Base-by-base conservation (phyloP, 2,888 invertebrate species). In the Plebejus melissa region DNA sequence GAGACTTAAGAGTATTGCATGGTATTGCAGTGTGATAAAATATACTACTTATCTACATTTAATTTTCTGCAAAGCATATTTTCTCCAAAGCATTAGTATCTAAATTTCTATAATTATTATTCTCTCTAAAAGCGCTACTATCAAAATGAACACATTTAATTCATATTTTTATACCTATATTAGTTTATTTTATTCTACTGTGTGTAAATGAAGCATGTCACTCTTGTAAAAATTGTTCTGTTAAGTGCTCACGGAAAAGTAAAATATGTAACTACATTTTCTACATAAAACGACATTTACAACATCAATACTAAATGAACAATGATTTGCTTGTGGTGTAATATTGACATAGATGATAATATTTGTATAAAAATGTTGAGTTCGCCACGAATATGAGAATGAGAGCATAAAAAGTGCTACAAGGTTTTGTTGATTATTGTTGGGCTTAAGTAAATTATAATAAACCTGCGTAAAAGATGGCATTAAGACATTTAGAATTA, bases 281-380 rank as follows among this genome's bases (percentile, higher is more conserved):
- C 13, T n/a, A 69, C 32, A 69, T 32, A 75, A 50, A 69, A 60
- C 38, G 32, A 75, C 32, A 74, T 28, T 74, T 50, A 75, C 16
- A 75, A 75, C 54, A 72, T 72, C 4, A n/a, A 75, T 50, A 69
- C 32, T 54, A 75, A 75, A 75, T 69, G 69, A 76, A 76, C 75
- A 77, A 77, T 74, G 76, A 77, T 78, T 74, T 54, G 13, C 28
- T 46, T 28, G 41, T 74, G 28, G 32, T 16, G 28, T 58, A 65
- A n/a, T 54, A 75, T 38, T 28, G 60, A 78, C n/a, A 69, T 2
- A 9, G 16, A 28, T 60, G 16, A 36, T 6, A 36, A 1, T 69
- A 4, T 36, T 16, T 16, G 13, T 6, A 38, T n/a, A 9, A 38
- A 4, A 60, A 28, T 60, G 11, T 28, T 11, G 22, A 22, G 65